Evolutionary conservation across 2,797 vertebrate species (phyloP), one percentile per base, ranked within the genome.

Genomic region (Menidia menidia): DNA sequence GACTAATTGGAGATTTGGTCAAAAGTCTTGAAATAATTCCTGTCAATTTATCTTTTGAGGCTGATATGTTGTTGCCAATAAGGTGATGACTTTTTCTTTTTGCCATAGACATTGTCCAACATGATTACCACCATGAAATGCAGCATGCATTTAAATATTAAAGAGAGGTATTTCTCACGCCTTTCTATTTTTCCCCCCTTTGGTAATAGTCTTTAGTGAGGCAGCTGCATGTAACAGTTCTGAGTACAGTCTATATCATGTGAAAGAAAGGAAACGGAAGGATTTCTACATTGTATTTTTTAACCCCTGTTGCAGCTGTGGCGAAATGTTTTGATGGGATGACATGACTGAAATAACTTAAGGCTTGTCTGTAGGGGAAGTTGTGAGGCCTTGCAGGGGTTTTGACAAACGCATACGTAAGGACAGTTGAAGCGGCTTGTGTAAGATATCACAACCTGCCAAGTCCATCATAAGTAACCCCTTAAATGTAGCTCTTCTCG

Each of bases 311-410:
- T 55, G 43, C 30, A 59, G 53, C 66, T 72, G 35, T 44, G 32
- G 60, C 55, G 71, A 79, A 80, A 50, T 78, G 75, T 80, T 75
- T 70, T 78, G 71, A 87, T 82, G 60, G 77, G 33, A 63, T 32
- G 64, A 70, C 72, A 60, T 79, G 64, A 58, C 58, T 81, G 71
- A 71, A 78, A 82, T 79, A 74, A 58, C 63, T 50, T 59, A 8
- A 39, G 51, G 57, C 54, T 55, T 19, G 0, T 77, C 61, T 82
- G 60, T n/a, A 63, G 52, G 60, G 76, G 12, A 54, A 48, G 54
- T 41, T 58, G 5, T 1, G 44, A 60, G 60, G 60, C 74, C 64
- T 18, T 14, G 33, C n/a, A 32, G 30, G 52, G 61, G 16, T 65
- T 77, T 30, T 43, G 19, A 68, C 47, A 81, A 60, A 35, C 59